Evolutionary conservation across 2,113 vertebrate genomes (phyloP).

Genomic region (Malurus alboscapulatus): DNA sequence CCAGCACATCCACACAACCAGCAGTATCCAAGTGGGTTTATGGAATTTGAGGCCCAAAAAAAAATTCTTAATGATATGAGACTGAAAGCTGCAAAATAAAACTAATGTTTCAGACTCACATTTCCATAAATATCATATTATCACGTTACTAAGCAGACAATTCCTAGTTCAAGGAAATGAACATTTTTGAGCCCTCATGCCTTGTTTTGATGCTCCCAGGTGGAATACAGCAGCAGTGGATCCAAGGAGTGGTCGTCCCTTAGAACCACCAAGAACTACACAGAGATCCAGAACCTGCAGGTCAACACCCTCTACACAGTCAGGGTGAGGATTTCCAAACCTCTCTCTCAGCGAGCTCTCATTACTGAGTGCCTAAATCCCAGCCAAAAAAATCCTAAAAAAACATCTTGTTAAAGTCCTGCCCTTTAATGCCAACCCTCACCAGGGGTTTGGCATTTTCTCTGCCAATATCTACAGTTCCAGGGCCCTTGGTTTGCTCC

Average conservation of each 20-base stretch:
- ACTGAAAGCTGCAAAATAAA: too few relatives aligned
- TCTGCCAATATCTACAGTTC: background rate
- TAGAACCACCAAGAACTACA: constrained; percentile 67
- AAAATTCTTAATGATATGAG: too few relatives aligned
- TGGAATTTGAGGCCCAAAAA: too few relatives aligned
- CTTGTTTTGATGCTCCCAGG: constrained; percentile 67
- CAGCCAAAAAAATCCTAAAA: background rate
- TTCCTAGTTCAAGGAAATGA: too few relatives aligned
- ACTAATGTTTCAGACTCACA: too few relatives aligned
- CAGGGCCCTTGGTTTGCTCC: background rate
- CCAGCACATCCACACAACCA: too few relatives aligned
- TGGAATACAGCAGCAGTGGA: constrained; percentile 83
- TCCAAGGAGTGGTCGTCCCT: constrained; percentile 87
- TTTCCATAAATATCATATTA: too few relatives aligned
- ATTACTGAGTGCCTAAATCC: background rate
- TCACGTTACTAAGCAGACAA: too few relatives aligned
- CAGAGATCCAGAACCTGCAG: constrained; percentile 79
- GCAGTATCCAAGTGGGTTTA: too few relatives aligned
- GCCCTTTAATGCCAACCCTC: background rate
- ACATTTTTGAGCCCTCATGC: background rate
- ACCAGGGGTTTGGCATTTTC: background rate
- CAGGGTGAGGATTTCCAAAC: constrained; percentile 78
- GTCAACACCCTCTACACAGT: constrained; percentile 80
- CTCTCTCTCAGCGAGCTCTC: background rate
- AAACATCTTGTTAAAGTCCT: background rate